Conservation (phyloP, 2,113 vertebrate species). For the Hypomesus transpacificus region DNA sequence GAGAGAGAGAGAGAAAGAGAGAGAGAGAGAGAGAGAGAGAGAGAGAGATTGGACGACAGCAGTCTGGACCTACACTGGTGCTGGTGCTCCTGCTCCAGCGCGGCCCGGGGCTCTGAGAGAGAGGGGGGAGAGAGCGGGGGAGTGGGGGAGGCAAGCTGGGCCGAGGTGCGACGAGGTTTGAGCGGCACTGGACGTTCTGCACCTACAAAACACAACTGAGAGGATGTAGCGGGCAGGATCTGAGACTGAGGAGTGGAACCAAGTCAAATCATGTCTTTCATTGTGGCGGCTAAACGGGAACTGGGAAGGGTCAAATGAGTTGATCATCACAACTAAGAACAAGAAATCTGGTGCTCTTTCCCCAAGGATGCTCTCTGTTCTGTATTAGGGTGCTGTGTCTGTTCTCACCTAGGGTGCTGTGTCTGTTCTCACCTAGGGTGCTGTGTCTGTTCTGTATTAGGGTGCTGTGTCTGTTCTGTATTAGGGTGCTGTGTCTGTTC, state of each 20-base stretch:
- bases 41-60: neutral
- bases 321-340: too few species aligned
- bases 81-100: too few species aligned
- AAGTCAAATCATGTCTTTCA: too few species aligned
- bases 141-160: conserved; percentile 33
- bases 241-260: too few species aligned
- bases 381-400: neutral
- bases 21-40: neutral
- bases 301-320: too few species aligned
- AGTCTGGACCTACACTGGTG: neutral
- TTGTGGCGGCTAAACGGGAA: too few species aligned
- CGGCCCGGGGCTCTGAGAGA: neutral
- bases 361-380: too few species aligned
- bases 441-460: too few species aligned
- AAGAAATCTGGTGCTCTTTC: too few species aligned
- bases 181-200: conserved; percentile 73
- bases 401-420: conserved; percentile 74
- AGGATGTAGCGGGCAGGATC: neutral
- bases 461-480: too few species aligned
- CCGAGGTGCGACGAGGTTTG: conserved; percentile 75
- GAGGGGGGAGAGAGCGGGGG: neutral
- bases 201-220: conserved; percentile 58
- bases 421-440: conserved; percentile 62
- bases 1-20: conserved; percentile 2
- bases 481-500: too few species aligned